Evolutionary conservation across 1,140 invertebrate genomes (phyloP).

Genomic region (Amphibalanus amphitrite): DNA sequence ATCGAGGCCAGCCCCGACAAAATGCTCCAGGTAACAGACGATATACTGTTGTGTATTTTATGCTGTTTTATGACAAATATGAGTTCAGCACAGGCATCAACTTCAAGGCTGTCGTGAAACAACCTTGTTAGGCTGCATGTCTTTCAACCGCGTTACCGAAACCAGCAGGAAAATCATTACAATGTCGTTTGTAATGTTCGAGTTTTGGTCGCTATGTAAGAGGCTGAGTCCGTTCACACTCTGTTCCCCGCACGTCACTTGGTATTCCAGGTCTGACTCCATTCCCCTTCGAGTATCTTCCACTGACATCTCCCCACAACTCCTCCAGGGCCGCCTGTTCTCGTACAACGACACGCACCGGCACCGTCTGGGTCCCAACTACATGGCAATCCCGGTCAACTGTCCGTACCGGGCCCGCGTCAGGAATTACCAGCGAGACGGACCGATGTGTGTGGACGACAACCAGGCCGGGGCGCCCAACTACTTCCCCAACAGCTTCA

Average conservation of each 20-base stretch:
- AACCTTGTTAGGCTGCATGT: not conserved
- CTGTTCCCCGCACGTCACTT: too few species aligned
- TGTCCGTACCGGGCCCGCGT: slow-evolving; percentile 48
- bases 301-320: too few species aligned
- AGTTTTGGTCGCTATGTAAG: too few species aligned
- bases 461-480: slow-evolving; percentile 60
- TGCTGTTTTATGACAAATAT: too few species aligned
- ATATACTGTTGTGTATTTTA: too few species aligned
- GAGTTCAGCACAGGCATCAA: too few species aligned
- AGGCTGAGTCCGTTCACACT: too few species aligned
- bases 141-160: too few species aligned
- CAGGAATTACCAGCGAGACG: slow-evolving; percentile 76
- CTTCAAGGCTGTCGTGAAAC: not conserved
- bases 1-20: slow-evolving; percentile 45
- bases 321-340: slow-evolving; percentile 56
- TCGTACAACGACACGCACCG: slow-evolving; percentile 88
- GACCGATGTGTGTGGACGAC: slow-evolving; percentile 37
- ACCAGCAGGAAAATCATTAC: too few species aligned
- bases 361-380: slow-evolving; percentile 82
- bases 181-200: too few species aligned
- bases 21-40: slow-evolving; percentile 55
- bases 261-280: too few species aligned
- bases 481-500: slow-evolving; percentile 90
- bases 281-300: too few species aligned
- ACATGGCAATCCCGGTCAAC: slow-evolving; percentile 86